phyloP scores from a whole-genome alignment of 2,113 vertebrate species.

The Aldabrachelys gigantea region DNA sequence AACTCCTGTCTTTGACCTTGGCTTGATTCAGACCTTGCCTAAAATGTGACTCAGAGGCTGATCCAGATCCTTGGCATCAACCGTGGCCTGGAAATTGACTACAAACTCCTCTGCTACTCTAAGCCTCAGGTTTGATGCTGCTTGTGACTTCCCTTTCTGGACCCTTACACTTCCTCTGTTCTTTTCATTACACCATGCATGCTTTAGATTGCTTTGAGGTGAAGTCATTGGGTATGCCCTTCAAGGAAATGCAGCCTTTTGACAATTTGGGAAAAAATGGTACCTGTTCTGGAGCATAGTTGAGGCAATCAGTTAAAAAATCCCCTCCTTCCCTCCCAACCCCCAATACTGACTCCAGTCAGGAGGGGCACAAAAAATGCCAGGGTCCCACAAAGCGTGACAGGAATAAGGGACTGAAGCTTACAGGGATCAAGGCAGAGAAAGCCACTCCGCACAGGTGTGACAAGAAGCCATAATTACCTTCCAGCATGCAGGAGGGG shows the following conservation, averaged over 20 bases:
- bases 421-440: fast-evolving
- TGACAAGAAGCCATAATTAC: background rate
- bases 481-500: constrained; percentile 6
- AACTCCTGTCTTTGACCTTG: background rate
- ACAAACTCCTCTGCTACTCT: background rate
- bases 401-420: background rate
- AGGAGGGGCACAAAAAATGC: background rate
- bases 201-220: background rate
- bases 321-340: too few relatives aligned
- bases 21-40: background rate
- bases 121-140: background rate
- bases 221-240: background rate
- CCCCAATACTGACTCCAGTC: background rate
- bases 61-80: background rate
- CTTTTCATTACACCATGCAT: background rate
- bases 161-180: background rate
- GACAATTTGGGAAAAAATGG: background rate
- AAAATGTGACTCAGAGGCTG: background rate
- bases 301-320: background rate
- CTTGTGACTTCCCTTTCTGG: background rate
- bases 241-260: background rate
- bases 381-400: too few relatives aligned
- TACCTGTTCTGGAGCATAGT: background rate
- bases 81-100: background rate
- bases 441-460: fast-evolving